These are phyloP conservation scores for Antennarius striatus DNA, from an alignment of 2,113 vertebrate genomes.

Conservation along the genomic window DNA sequence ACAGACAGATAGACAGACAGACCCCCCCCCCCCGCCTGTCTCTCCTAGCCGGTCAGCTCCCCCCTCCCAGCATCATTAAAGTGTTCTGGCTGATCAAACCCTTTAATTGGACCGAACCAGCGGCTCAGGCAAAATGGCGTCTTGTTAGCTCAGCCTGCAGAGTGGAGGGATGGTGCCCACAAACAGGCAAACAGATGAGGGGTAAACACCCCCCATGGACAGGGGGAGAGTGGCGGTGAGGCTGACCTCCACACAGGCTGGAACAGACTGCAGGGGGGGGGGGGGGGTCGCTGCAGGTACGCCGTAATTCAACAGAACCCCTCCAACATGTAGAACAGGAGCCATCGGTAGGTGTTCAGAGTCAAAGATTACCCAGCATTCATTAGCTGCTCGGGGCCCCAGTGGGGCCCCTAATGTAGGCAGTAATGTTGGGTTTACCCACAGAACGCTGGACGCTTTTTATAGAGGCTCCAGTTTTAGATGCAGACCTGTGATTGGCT, in stretches of 20 bases:
- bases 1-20: too few species aligned
- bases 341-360: conserved; percentile 16
- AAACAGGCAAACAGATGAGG: conserved; percentile 72
- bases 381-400: conserved; percentile 14
- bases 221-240: conserved; percentile 3
- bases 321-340: background rate
- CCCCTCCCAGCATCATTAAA: conserved; percentile 80
- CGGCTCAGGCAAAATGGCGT: conserved; percentile 70
- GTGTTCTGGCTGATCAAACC: conserved; percentile 82
- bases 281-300: background rate
- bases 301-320: conserved; percentile 14
- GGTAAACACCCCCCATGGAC: conserved; percentile 56
- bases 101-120: conserved; percentile 80
- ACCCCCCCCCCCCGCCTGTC: conserved; percentile 31
- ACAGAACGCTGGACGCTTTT: background rate
- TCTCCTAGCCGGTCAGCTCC: conserved; percentile 64
- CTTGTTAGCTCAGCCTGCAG: conserved; percentile 80
- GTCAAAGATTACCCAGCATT: conserved; percentile 19
- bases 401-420: conserved; percentile 16
- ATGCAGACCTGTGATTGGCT: background rate
- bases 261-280: conserved; percentile 4
- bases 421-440: conserved; percentile 18
- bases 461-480: too few species aligned
- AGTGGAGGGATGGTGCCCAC: conserved; percentile 65
- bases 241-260: conserved; percentile 49